These are phyloP conservation scores for Bergia sp. DNA, from an alignment of 92 coral and sea anemone genomes.

Conservation along the genomic window DNA sequence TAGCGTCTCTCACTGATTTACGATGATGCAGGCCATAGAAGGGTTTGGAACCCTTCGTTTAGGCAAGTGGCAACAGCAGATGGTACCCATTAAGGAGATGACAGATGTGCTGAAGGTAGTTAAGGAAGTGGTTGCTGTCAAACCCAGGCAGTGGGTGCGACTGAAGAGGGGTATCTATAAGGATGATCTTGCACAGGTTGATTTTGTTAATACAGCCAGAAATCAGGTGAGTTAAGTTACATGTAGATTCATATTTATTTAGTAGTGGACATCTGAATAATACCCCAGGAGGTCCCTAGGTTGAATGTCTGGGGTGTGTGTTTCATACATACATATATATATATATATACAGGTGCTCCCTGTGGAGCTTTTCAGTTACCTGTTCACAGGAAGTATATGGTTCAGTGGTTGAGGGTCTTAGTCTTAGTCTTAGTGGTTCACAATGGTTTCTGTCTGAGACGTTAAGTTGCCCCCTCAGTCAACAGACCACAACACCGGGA, in stretches of 20 bases:
- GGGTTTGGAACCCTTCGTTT: constrained; percentile 94
- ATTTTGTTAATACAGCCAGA: constrained; percentile 96
- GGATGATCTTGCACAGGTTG: constrained; percentile 99
- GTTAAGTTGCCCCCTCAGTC: too few species aligned
- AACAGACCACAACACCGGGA: too few species aligned
- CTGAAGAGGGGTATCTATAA: constrained; percentile 96
- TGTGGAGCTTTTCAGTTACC: too few species aligned
- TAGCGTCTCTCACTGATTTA: background rate
- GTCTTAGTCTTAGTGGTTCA: too few species aligned
- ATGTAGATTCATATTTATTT: background rate
- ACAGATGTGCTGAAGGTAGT: constrained; percentile 98
- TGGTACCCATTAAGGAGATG: constrained; percentile 99
- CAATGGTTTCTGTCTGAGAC: too few species aligned
- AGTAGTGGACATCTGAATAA: too few species aligned
- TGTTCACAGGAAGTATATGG: too few species aligned
- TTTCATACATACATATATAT: too few species aligned
- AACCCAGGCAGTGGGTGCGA: constrained; percentile 98
- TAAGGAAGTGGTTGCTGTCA: constrained; percentile 89
- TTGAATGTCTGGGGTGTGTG: too few species aligned
- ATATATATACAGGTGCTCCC: too few species aligned
- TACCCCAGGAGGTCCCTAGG: too few species aligned
- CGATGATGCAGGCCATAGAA: constrained; percentile 82
- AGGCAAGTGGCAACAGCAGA: constrained; percentile 95
- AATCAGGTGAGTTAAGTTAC: constrained; percentile 75
- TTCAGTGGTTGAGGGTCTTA: too few species aligned